Evolutionary conservation across 2,797 vertebrate genomes (phyloP), one percentile per base, ranked within the genome.

Genomic region (Balearica regulorum): DNA sequence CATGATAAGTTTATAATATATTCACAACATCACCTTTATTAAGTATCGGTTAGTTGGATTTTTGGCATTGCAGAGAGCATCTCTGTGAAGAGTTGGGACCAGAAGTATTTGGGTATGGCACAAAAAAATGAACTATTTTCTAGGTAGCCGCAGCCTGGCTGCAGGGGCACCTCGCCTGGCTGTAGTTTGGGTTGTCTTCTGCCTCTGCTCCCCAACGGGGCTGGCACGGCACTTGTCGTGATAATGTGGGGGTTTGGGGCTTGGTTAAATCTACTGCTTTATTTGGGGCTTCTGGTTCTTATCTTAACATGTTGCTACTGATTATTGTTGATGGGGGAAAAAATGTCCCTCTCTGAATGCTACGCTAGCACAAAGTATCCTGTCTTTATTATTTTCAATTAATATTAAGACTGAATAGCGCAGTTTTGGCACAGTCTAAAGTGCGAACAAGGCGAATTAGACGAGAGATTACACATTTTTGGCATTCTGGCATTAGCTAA

Each of bases 401-500:
- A 91, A 88, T 87, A 66, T 60, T 70, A 87, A 89, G 81, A 6
- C 39, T 65, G 81, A 85, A 49, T 44, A 69, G 65, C 57, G 73
- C 31, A 83, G 54, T 70, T 93, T 88, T 94, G 93, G 75, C 91
- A 73, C 65, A 82, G 65, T 16, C 33, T 73, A 21, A 93, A 90
- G 88, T 84, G 92, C 0, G 39, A 96, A 94, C 87, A 96, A 87
- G 88, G 70, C 7, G 0, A 93, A 91, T 89, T 85, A 89, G 81
- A 75, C 0, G 0, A 84, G 62, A 94, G 94, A 95, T 89, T 88
- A 92, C 24, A 43, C 86, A 84, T 95, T 90, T 97, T 91, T 94
- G 81, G 87, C 94, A 95, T 96, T 91, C 94, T 95, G 73, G 75
- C 69, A 69, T 87, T 85, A 92, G 54, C 83, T 87, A 83, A 92